Evolutionary conservation across 2,888 invertebrate genomes (phyloP), one percentile per base, ranked within the genome.

Genomic region (Dasysyrphus tricinctus): DNA sequence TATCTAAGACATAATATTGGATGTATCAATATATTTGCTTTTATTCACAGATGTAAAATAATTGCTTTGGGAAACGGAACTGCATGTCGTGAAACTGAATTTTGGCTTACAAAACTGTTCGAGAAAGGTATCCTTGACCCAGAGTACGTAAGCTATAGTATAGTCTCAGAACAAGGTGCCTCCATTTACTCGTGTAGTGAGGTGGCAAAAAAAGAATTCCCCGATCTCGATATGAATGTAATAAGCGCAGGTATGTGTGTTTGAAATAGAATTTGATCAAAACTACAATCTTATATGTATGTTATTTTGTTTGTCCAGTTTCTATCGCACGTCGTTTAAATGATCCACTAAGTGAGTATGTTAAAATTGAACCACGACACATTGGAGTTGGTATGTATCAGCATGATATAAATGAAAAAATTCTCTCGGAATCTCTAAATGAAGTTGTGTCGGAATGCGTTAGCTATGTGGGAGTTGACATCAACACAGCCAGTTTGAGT

Each of bases 341-440:
- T 91, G 98, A 98, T 93, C 98, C 98, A 0, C 93, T 98, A 80
- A 96, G 96, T 54, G 98, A 98, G 92, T 94, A 97, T 81, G 97
- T 98, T 0, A 98, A 98, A 93, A 96, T 98, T 12, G 98, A 98
- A 85, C 98, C 98, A 0, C 96, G 97, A 89, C 97, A 98, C 93
- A 94, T 98, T 85, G 98, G 98, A 0, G 96, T 98, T 5, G 98
- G 98, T n/a, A 96, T 98, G 95, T 98, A 98, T 91, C 97, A 98
- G 92, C 98, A 98, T 90, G 98, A 98, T 90, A 94, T 98, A 32
- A 95, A 96, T 9, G 95, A 96, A 88, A 96, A 96, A 89, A 94
- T 95, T 91, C 92, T 98, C 2, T 94, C 94, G 12, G 93, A 95
- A 4, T 95, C 96, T 0, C 92, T 98, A 19, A 96, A 96, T 88